phyloP scores from a whole-genome alignment of 2,888 invertebrate species.

The Dryomyza anilis region DNA sequence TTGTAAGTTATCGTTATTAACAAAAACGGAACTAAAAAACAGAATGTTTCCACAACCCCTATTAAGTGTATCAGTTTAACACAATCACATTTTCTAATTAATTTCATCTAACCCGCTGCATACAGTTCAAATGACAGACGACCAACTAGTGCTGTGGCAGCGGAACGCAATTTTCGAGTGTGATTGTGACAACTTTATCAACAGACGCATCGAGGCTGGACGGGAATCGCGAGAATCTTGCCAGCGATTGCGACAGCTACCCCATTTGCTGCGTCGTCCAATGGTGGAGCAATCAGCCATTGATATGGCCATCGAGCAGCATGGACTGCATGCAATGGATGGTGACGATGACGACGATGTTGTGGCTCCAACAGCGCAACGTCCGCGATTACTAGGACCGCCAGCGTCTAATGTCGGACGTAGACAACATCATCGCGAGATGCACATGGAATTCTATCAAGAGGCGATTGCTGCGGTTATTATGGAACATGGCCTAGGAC shows the following conservation, averaged over 20 bases:
- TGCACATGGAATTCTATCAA: constrained; percentile 31
- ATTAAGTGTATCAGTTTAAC: neutral
- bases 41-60: neutral
- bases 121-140: constrained; percentile 45
- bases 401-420: constrained; percentile 22
- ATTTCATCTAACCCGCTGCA: too few species aligned
- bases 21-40: neutral
- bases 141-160: constrained; percentile 44
- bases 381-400: constrained; percentile 23
- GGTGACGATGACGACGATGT: constrained; percentile 15
- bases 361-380: constrained; percentile 28
- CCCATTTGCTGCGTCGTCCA: constrained; percentile 17
- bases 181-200: constrained; percentile 46
- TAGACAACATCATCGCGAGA: constrained; percentile 11
- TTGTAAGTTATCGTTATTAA: constrained; percentile 39
- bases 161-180: constrained; percentile 43
- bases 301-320: constrained; percentile 41
- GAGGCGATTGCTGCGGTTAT: constrained; percentile 37
- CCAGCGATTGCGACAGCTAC: constrained; percentile 14
- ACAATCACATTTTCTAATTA: neutral
- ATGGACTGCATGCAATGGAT: constrained; percentile 35
- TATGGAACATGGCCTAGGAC: constrained; percentile 34
- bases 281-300: constrained; percentile 41
- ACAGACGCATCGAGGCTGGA: constrained; percentile 39
- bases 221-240: constrained; percentile 8